Percentiles rank a stretch among this genome's conserved stretches.
These are phyloP conservation scores for Oikopleura dioica DNA, from an alignment of 23 tunicate genomes.

Conservation along the genomic window DNA sequence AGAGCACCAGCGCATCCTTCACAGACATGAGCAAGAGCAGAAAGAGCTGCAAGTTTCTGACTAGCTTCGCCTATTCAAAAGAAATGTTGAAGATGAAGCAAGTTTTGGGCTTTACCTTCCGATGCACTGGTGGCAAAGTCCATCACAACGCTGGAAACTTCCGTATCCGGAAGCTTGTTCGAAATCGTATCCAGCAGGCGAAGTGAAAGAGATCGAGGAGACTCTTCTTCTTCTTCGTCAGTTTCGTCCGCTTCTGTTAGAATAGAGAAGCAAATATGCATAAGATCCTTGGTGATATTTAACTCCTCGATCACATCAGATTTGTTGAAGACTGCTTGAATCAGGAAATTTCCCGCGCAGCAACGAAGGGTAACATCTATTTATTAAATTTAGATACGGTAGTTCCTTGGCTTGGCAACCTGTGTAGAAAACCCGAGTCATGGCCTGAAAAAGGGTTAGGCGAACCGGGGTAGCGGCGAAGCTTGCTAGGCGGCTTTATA, in stretches of 20 bases:
- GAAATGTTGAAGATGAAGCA: too few relatives aligned
- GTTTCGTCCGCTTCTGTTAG: neutral
- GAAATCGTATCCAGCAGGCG: neutral
- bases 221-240: neutral
- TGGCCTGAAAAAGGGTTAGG: too few relatives aligned
- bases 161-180: neutral
- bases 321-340: neutral
- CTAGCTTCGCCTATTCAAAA: too few relatives aligned
- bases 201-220: neutral
- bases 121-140: neutral
- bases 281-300: neutral
- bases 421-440: too few relatives aligned
- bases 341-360: neutral
- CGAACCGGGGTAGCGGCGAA: too few relatives aligned
- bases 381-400: too few relatives aligned
- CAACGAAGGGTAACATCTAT: slow-evolving; percentile 10
- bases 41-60: too few relatives aligned
- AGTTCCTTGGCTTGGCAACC: too few relatives aligned
- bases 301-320: neutral
- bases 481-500: too few relatives aligned
- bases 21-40: too few relatives aligned
- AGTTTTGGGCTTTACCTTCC: neutral
- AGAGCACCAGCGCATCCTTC: too few relatives aligned
- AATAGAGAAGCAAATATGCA: neutral
- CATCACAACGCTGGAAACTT: neutral